Base-by-base conservation (phyloP, 1,140 invertebrate genomes). In the Drosophila baimaii region DNA sequence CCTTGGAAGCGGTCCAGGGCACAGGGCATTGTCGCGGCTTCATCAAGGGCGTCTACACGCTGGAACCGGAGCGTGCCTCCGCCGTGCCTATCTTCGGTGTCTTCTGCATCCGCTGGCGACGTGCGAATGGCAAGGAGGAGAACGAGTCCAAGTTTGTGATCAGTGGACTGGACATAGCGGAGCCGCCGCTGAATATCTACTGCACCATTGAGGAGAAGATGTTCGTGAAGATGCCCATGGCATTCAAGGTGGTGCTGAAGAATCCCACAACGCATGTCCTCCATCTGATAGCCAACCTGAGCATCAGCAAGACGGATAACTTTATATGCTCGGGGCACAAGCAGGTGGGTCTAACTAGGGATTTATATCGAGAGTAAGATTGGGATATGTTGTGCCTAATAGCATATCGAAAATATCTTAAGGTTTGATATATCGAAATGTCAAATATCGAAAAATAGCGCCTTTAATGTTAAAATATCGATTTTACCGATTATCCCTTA, bases 181-280 rank as follows among this genome's bases (percentile, higher is more conserved):
- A 92, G 49, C 90, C 91, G 21, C 90, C 91, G 8, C 51, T 92
- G 9, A 92, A 92, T 59, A 91, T 92, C 49, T 91, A 92, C 57
- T 92, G 91, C 73, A 82, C 88, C 43, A 91, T 92, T n/a, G 91
- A 92, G 57, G 91, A 92, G 70, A 92, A 91, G 76, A 90, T 92
- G 86, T 92, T 91, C 49, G 91, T 92, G 0, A 92, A 92, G 70
- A 91, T 92, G 85, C 90, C 91, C 37, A 91, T 92, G 78, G 83
- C 88, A 0, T 85, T 92, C 13, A 91, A 91, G 49, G 85, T 92
- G 58, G 80, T 92, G 0, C 70, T 92, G 0, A 91, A 88, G 39
- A 92, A 92, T 74, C 91, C 91, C 23, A 90, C 90, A 5, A 57
- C 68, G 21, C 81, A 86, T 66, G 83, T 92, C 3, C 52, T 92